These are phyloP conservation scores for Tetranychus truncatus DNA, from an alignment of 2,888 invertebrate species.

Conservation along the genomic window DNA sequence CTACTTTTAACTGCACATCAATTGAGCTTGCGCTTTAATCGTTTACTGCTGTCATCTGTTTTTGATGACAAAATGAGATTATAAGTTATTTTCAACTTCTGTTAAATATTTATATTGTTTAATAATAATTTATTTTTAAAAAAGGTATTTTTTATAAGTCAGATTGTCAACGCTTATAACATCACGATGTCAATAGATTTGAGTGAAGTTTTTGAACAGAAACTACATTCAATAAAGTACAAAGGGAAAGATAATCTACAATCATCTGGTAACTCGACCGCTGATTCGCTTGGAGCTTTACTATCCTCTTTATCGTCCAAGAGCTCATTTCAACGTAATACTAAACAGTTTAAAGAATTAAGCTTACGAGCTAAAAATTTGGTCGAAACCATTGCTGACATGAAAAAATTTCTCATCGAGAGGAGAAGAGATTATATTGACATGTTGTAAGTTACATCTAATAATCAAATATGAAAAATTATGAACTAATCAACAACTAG, in stretches of 20 bases:
- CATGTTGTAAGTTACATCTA: constrained; percentile 31
- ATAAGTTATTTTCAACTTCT: too few relatives aligned
- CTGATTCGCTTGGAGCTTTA: background rate
- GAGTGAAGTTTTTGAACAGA: constrained; percentile 1
- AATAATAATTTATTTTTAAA: too few relatives aligned
- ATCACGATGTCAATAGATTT: background rate
- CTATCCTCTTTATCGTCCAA: background rate
- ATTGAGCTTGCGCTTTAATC: too few relatives aligned
- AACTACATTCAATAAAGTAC: background rate
- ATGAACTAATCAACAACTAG: too few relatives aligned
- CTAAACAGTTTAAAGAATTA: constrained; percentile 36
- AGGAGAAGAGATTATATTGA: constrained; percentile 70
- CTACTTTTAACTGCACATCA: too few relatives aligned
- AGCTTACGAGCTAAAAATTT: constrained; percentile 50
- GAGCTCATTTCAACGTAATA: background rate
- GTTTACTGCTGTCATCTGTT: too few relatives aligned
- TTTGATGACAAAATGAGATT: too few relatives aligned
- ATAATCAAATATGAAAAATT: constrained; percentile 4
- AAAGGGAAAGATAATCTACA: background rate
- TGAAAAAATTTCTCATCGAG: constrained; percentile 59
- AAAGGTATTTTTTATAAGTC: too few relatives aligned
- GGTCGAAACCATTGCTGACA: constrained; percentile 48
- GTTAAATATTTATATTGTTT: too few relatives aligned
- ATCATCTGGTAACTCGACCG: background rate
- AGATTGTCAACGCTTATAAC: background rate